Conservation (phyloP, 2,113 vertebrate species). For the Lanius collurio region DNA sequence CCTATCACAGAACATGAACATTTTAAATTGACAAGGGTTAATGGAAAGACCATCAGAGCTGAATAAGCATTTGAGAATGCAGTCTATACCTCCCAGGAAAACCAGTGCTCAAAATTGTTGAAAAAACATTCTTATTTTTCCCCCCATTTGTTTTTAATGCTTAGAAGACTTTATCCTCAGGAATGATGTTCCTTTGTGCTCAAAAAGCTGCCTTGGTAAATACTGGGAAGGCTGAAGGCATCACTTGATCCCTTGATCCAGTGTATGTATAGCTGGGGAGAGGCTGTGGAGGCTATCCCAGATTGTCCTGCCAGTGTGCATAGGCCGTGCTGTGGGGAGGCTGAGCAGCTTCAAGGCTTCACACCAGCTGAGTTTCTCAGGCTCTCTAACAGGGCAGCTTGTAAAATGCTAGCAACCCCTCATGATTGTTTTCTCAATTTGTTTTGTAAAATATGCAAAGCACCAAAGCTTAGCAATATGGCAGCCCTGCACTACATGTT, state of each 20-base stretch:
- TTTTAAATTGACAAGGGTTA: not conserved
- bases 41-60: not conserved
- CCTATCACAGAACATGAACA: not conserved
- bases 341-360: not conserved
- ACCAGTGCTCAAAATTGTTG: not conserved
- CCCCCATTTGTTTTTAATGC: not conserved
- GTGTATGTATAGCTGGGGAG: rapidly evolving
- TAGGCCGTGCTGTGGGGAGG: not conserved
- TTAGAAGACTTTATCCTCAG: not conserved
- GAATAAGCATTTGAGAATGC: not conserved
- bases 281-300: not conserved
- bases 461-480: not conserved
- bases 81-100: not conserved
- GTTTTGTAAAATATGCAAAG: not conserved
- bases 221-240: not conserved
- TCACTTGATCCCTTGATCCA: not conserved
- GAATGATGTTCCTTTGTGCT: not conserved
- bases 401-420: not conserved
- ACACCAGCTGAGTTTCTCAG: not conserved
- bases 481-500: not conserved
- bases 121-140: not conserved
- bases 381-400: not conserved
- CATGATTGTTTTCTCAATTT: not conserved
- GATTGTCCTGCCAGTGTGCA: not conserved
- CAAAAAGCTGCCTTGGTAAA: not conserved